These are phyloP conservation scores for Pituophis catenifer DNA, from an alignment of 2,113 vertebrate genomes.

Conservation along the genomic window DNA sequence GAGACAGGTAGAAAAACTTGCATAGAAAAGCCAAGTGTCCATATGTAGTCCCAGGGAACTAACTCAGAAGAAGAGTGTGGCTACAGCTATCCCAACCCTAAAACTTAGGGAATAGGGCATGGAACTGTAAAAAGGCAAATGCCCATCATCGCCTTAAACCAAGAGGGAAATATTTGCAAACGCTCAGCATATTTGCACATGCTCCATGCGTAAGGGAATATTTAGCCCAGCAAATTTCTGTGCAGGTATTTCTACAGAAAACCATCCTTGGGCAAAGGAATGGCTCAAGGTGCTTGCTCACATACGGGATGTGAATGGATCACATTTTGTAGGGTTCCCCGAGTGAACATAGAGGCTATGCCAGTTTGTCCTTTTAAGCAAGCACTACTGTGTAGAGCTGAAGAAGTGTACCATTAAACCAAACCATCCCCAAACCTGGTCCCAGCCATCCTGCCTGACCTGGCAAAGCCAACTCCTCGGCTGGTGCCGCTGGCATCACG, in stretches of 20 bases:
- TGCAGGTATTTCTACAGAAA: neutral
- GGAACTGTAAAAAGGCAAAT: neutral
- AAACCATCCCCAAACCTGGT: neutral
- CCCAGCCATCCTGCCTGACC: conserved; percentile 63
- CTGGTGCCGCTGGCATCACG: conserved; percentile 85
- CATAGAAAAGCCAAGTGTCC: neutral
- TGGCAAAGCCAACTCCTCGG: conserved; percentile 90
- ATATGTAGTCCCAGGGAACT: neutral
- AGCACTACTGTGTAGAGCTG: neutral
- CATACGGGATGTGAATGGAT: neutral
- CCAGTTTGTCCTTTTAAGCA: neutral
- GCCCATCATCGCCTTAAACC: neutral
- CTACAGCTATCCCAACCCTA: neutral
- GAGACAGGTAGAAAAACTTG: no score
- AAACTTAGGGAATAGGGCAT: neutral
- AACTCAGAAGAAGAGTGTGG: neutral
- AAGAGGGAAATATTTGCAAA: neutral
- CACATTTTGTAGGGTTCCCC: neutral
- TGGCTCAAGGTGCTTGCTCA: neutral
- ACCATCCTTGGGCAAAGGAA: neutral
- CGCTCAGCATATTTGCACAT: neutral
- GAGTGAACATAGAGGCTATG: neutral
- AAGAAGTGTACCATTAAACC: neutral
- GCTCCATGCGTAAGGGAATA: neutral
- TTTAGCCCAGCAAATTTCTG: neutral